A percentile compares a stretch with the other conserved stretches of the same genome.
These are phyloP conservation scores for Pteromalus puparum DNA, from an alignment of 1,140 invertebrate genomes.

Conservation along the genomic window DNA sequence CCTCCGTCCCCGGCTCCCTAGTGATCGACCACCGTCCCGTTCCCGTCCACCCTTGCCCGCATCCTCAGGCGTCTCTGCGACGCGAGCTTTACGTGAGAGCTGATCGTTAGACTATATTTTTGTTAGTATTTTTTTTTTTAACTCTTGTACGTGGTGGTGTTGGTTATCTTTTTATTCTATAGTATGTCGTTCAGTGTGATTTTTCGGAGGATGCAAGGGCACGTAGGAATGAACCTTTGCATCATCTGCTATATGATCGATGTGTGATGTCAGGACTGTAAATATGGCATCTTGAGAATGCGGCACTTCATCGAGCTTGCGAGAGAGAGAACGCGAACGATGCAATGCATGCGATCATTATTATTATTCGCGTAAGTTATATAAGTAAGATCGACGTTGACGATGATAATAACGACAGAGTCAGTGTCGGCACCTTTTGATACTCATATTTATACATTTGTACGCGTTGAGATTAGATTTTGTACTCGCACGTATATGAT, in stretches of 20 bases:
- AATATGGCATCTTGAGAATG: constrained; percentile 34
- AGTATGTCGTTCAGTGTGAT: neutral
- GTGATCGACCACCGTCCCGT: constrained; percentile 20
- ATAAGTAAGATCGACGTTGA: constrained; percentile 52
- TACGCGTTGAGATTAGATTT: constrained; percentile 59
- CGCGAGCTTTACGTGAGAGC: constrained; percentile 10
- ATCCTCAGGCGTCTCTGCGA: constrained; percentile 4
- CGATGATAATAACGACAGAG: constrained; percentile 57
- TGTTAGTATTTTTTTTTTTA: neutral
- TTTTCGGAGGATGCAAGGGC: constrained; percentile 8
- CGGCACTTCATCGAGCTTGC: constrained; percentile 28
- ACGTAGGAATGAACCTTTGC: constrained; percentile 21
- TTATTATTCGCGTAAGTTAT: constrained; percentile 31
- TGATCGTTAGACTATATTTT: neutral
- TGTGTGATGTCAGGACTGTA: constrained; percentile 20
- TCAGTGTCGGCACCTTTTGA: constrained; percentile 60
- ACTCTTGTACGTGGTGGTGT: neutral
- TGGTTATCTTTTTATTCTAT: neutral
- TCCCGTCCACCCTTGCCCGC: neutral
- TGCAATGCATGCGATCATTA: neutral
- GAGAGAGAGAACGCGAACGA: neutral
- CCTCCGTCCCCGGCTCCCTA: constrained; percentile 71
- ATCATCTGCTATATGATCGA: neutral
- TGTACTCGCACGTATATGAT: constrained; percentile 28
- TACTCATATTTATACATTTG: constrained; percentile 69